phyloP scores from a whole-genome alignment of 37 sponge, comb jelly and placozoan genomes.

The Theonella swinhoei region DNA sequence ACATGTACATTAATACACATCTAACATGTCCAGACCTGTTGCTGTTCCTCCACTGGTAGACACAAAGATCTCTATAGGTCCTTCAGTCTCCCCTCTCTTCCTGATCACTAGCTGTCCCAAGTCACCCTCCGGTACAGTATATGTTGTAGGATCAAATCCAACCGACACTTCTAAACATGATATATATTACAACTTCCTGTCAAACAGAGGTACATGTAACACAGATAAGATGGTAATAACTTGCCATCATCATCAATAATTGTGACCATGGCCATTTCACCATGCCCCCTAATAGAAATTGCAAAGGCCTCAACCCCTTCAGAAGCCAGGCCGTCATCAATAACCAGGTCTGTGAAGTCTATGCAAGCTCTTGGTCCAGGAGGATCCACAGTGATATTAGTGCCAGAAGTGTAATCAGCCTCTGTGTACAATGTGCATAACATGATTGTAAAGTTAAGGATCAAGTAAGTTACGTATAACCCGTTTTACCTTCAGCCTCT shows the following conservation, averaged over 20 bases:
- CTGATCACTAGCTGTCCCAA: no score
- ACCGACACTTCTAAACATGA: no score
- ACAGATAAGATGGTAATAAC: neutral
- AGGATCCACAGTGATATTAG: neutral
- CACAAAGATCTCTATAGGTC: no score
- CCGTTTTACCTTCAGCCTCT: neutral
- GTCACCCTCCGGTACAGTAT: neutral
- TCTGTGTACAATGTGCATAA: no score
- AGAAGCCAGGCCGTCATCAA: constrained; percentile 19
- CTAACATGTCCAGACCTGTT: no score
- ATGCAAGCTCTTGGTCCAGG: neutral
- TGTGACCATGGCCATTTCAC: neutral
- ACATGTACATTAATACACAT: no score
- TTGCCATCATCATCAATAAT: constrained; percentile 33
- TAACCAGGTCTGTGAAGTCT: neutral
- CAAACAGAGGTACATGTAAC: neutral
- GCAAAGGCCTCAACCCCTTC: constrained; percentile 1
- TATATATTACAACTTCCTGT: no score
- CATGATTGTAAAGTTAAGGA: no score
- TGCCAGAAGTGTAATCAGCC: neutral
- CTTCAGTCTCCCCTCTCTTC: no score
- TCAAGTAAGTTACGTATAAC: no score
- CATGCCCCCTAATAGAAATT: neutral
- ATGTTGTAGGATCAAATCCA: neutral
- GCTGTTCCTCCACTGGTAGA: no score